Base-by-base conservation (phyloP, 2,888 invertebrate species). In the Ochropleura plecta region DNA sequence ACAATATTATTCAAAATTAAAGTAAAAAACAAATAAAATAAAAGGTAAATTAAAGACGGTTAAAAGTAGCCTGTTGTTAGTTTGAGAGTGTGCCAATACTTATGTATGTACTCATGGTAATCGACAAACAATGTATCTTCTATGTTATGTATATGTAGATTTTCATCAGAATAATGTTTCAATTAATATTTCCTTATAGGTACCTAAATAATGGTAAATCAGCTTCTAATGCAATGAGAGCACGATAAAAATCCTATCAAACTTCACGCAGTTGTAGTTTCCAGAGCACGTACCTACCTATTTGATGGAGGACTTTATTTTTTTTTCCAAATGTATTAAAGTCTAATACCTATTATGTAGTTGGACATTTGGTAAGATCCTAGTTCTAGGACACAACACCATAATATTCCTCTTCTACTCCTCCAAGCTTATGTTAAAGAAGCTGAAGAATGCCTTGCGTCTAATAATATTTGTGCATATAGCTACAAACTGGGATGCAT, bases 221-320 rank as follows among this genome's bases (percentile, higher is more conserved):
- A 10, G 0, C 5, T 55, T 67, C 16, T 16, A 16, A 53, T 7
- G 3, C 14, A 40, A 5, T 62, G 40, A 73, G 6, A 44, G 5
- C 5, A 20, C 20, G 3, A 44, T 49, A 12, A 46, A 51, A 59
- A 51, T 9, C 40, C 18, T 42, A 12, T 8, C 8, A 62, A 53
- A 60, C 7, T n/a, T 14, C 48, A 48, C 49, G 49, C 46, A 53
- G 10, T 20, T 8, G 30, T 30, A 12, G 30, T 42, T 59, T 48
- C 7, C 3, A 53, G 14, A 14, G 8, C 30, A 30, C 30, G 30
- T 30, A 30, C 30, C 30, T n/a, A 30, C 30, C n/a, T 74, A 30
- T 59, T 60, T 20, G 20, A 63, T 40, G 14, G 6, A 81, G 51
- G 30, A 48, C 46, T 30, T 48, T 42, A 80, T 65, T 60, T 30